These are phyloP conservation scores for Notarius lentiginosus DNA, from an alignment of 2,113 vertebrate genomes.

Conservation along the genomic window DNA sequence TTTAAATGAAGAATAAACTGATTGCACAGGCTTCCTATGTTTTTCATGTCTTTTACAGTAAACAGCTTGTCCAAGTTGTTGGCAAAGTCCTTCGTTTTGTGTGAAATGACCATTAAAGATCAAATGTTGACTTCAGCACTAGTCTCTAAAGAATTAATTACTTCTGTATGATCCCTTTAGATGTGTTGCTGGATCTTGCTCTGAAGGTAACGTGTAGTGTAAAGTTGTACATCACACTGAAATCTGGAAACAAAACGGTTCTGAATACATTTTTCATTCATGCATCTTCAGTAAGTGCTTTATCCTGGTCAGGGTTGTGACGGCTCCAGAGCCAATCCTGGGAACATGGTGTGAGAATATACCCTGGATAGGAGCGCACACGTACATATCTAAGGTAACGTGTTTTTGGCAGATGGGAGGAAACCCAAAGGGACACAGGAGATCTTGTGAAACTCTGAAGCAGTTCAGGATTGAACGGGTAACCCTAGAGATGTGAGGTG, in stretches of 20 bases:
- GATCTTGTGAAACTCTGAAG: not conserved
- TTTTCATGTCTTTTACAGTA: not conserved
- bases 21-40: not conserved
- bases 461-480: too few relatives aligned
- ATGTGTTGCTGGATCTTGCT: not conserved
- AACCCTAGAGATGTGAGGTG: too few relatives aligned
- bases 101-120: not conserved
- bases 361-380: not conserved
- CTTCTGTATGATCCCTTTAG: not conserved
- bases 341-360: not conserved
- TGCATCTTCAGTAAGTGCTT: not conserved
- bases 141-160: not conserved
- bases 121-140: not conserved
- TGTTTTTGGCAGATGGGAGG: too few relatives aligned
- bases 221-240: not conserved
- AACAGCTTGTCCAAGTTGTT: not conserved
- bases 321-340: not conserved
- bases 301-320: not conserved
- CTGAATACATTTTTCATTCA: not conserved
- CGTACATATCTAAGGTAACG: not conserved
- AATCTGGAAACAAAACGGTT: not conserved
- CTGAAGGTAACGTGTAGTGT: not conserved
- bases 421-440: not conserved
- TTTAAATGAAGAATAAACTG: not conserved
- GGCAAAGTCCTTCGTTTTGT: not conserved